Base-by-base conservation (phyloP, 2,797 vertebrate genomes). In the Arctocebus calabarensis region DNA sequence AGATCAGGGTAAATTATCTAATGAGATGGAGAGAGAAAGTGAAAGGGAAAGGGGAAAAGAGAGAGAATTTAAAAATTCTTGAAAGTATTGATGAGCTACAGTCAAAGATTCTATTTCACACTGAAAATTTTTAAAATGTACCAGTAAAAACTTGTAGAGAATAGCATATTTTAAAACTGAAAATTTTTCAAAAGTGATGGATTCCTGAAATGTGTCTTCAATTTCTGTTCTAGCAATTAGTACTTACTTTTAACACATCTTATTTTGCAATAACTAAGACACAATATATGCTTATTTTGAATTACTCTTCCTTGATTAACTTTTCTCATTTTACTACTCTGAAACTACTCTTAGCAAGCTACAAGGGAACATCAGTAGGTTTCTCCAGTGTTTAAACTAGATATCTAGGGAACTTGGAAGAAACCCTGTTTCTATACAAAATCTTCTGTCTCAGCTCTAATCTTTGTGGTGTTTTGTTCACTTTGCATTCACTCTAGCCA, bases 221-320 rank as follows among this genome's bases (percentile, higher is more conserved):
- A 43, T 12, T 86, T 97, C 17, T 90, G 7, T 83, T 86, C 43
- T 34, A 62, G 14, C 10, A 37, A 19, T 88, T 91, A 73, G 20
- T 68, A 84, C 74, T 88, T 93, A 84, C 61, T 79, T 90, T 86
- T 85, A 29, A 81, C 84, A 70, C 4, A 84, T 12, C 71, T 84
- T 20, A 37, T 73, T 88, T 94, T 90, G 7, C n/a, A 78, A 34
- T n/a, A 75, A 84, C 22, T 59, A 79, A 62, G 25, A 52, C 74
- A 61, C 7, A 40, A 27, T 29, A 4, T 64, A 34, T 70, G 61
- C 74, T 88, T 81, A 83, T 70, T 94, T 74, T 34, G 32, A 96
- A 81, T 45, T 61, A 5, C 17, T 45, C 25, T 90, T 81, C 37
- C 55, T 74, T 88, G 48, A 64, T 77, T 57, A 84, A 70, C 71